phyloP scores from a whole-genome alignment of 2,113 vertebrate genomes.

The Corythornis cristatus region DNA sequence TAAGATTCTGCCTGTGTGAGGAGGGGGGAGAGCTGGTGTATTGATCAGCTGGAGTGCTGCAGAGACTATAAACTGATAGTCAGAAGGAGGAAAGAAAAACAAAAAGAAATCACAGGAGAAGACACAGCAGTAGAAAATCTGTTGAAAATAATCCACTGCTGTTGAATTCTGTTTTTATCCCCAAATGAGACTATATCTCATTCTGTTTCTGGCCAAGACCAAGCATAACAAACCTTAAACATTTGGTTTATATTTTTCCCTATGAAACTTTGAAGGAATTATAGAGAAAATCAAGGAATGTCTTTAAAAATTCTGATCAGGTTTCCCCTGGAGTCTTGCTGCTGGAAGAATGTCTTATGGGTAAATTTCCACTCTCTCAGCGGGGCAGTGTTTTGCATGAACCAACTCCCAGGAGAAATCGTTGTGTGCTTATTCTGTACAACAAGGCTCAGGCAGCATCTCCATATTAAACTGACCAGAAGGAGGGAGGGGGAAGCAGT shows the following conservation, averaged over 20 bases:
- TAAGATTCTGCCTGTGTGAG: slow-evolving; percentile 3
- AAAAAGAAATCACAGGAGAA: slow-evolving; percentile 10
- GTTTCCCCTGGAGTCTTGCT: slow-evolving; percentile 82
- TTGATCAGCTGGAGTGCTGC: slow-evolving; percentile 53
- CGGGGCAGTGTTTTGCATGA: slow-evolving; percentile 91
- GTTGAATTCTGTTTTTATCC: slow-evolving; percentile 37
- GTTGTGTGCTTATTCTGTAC: slow-evolving; percentile 84
- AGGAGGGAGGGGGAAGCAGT: slow-evolving; percentile 19
- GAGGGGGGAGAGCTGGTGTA: slow-evolving; percentile 4
- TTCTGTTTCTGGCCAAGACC: slow-evolving; percentile 34
- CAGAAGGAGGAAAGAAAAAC: background rate
- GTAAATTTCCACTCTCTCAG: slow-evolving; percentile 94
- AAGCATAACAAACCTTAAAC: slow-evolving; percentile 49
- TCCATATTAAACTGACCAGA: slow-evolving; percentile 86
- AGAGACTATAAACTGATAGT: slow-evolving; percentile 60
- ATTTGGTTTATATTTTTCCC: slow-evolving; percentile 29
- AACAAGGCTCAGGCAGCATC: slow-evolving; percentile 82
- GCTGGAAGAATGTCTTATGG: slow-evolving; percentile 86
- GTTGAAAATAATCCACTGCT: slow-evolving; percentile 19
- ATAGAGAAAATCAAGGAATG: slow-evolving; percentile 44
- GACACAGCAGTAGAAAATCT: slow-evolving; percentile 20
- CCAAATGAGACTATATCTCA: slow-evolving; percentile 28
- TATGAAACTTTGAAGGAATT: slow-evolving; percentile 51
- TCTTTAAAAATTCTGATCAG: slow-evolving; percentile 83
- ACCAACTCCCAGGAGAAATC: slow-evolving; percentile 89